These are phyloP conservation scores for Calameuta filiformis DNA, from an alignment of 2,888 invertebrate genomes.

Conservation along the genomic window DNA sequence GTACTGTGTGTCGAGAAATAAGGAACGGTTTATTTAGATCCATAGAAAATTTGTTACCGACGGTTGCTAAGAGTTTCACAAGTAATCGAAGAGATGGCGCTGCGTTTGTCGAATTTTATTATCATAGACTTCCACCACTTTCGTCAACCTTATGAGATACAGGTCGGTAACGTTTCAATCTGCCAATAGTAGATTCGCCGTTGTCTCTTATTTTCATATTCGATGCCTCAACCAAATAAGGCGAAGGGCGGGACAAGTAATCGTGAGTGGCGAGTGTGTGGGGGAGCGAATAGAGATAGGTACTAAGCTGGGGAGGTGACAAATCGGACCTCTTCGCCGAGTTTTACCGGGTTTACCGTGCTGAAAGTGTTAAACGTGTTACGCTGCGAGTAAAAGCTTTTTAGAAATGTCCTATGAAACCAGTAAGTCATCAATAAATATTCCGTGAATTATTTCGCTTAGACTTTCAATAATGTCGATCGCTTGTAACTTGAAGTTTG, in stretches of 20 bases:
- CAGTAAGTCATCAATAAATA: conserved; percentile 43
- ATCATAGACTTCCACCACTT: no score
- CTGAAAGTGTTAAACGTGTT: background rate
- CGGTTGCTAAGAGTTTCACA: no score
- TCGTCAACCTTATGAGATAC: no score
- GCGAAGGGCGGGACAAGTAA: conserved; percentile 58
- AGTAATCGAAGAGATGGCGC: no score
- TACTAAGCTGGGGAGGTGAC: conserved; percentile 11
- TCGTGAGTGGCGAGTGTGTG: conserved; percentile 23
- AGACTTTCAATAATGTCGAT: background rate
- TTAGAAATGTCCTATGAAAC: conserved; percentile 58
- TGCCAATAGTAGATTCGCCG: background rate
- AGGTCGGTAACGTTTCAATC: no score
- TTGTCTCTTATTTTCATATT: conserved; percentile 3
- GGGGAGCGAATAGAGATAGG: conserved; percentile 15
- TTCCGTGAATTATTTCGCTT: background rate
- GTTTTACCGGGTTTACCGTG: conserved; percentile 17
- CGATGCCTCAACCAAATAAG: conserved; percentile 49
- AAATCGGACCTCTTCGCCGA: conserved; percentile 19
- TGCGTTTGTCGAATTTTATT: no score
- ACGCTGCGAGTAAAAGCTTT: conserved; percentile 1
- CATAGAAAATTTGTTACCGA: no score
- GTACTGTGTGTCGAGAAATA: no score
- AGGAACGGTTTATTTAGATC: no score
- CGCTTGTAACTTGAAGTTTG: background rate